Percentiles rank a stretch among this genome's conserved stretches.
These are phyloP conservation scores for Helicoverpa assulta DNA, from an alignment of 2,888 invertebrate species.

Conservation along the genomic window DNA sequence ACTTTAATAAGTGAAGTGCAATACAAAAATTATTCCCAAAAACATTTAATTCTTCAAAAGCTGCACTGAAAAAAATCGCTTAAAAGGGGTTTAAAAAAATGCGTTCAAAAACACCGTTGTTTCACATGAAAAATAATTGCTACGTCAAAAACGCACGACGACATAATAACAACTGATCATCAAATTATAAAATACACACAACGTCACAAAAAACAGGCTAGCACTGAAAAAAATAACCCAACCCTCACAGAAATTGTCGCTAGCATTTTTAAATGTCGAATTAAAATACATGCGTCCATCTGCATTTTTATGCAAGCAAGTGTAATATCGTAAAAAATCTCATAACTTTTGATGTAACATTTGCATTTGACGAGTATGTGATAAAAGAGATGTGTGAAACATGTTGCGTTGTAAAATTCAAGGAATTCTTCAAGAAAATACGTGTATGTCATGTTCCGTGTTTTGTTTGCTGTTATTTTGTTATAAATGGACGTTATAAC, in stretches of 20 bases:
- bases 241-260: conserved; percentile 15
- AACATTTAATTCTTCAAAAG: not conserved
- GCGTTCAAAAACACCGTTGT: not conserved
- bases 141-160: not conserved
- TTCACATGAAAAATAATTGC: not conserved
- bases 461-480: too few relatives aligned
- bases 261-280: conserved; percentile 45
- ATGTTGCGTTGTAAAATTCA: conserved; percentile 12
- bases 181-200: not conserved
- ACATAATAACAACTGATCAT: not conserved
- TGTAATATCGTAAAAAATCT: conserved; percentile 51
- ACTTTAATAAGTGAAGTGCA: too few relatives aligned
- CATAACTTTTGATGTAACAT: conserved; percentile 37
- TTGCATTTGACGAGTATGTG: conserved; percentile 24
- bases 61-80: not conserved
- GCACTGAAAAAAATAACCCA: conserved; percentile 2
- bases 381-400: conserved; percentile 30
- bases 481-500: too few relatives aligned
- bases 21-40: not conserved
- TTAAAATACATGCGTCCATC: conserved; percentile 46
- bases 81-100: not conserved
- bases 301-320: conserved; percentile 43
- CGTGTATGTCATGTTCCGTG: not conserved
- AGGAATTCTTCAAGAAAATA: conserved; percentile 14
- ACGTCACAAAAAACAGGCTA: conserved; percentile 1